Conservation (phyloP, 2,888 invertebrate species). For the Scaptodrosophila latifasciaeformis region DNA sequence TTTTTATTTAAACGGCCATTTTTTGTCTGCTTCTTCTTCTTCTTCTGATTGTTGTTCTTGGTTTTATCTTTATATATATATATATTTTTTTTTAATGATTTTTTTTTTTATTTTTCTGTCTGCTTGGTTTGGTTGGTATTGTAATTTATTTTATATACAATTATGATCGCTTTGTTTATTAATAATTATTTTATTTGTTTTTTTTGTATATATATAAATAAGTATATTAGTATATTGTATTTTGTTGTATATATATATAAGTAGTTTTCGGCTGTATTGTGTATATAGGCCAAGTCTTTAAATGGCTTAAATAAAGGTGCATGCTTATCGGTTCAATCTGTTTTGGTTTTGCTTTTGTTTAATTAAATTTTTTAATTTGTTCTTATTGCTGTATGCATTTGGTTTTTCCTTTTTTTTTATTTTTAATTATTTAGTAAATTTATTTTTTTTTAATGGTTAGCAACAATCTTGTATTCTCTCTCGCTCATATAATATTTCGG, state of each 20-base stretch:
- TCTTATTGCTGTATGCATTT: conserved; percentile 22
- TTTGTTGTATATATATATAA: background rate
- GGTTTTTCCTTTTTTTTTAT: conserved; percentile 26
- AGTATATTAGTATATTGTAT: background rate
- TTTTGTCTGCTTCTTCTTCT: conserved; percentile 18
- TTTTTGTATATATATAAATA: conserved; percentile 12
- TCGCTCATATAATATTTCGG: conserved; percentile 67
- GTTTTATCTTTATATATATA: too few species aligned
- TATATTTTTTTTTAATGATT: conserved; percentile 13
- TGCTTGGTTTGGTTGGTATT: conserved; percentile 18
- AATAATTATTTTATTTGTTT: too few species aligned
- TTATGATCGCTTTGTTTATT: background rate
- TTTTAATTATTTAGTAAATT: conserved; percentile 19
- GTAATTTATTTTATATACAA: too few species aligned
- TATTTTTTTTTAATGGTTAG: conserved; percentile 65
- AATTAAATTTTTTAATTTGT: too few species aligned
- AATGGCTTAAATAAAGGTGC: conserved; percentile 38
- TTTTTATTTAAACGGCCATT: too few species aligned
- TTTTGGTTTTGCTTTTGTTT: conserved; percentile 16
- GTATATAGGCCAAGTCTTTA: background rate
- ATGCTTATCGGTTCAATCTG: conserved; percentile 12
- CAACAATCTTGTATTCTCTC: conserved; percentile 75
- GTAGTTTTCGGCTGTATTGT: too few species aligned
- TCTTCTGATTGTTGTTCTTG: conserved; percentile 28
- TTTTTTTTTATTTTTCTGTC: conserved; percentile 7